Evolutionary conservation across 2,113 vertebrate genomes (phyloP).

Genomic region (Ginglymostoma cirratum): DNA sequence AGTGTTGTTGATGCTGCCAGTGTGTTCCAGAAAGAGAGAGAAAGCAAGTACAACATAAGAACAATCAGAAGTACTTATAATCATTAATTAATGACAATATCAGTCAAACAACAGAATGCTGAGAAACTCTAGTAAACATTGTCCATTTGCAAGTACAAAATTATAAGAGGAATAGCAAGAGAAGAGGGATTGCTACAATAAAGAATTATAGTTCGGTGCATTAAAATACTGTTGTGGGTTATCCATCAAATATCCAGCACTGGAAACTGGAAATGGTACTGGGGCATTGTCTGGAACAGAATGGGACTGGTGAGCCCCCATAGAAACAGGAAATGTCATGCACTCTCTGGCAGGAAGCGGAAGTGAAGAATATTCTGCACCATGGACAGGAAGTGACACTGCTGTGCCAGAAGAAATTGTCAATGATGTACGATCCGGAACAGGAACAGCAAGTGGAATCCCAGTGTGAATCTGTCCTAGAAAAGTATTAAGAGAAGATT

Average conservation of each 20-base stretch:
- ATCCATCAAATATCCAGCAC: slow-evolving; percentile 4
- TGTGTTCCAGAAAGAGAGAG: background rate
- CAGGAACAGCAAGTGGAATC: slow-evolving; percentile 15
- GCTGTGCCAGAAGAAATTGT: background rate
- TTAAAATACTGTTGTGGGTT: slow-evolving; percentile 14
- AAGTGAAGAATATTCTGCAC: background rate
- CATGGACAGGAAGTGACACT: background rate
- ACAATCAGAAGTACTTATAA: background rate
- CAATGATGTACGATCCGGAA: background rate
- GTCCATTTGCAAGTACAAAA: background rate
- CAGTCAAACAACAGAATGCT: background rate
- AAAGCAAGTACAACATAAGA: background rate
- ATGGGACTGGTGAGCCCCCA: background rate
- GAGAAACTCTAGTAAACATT: background rate
- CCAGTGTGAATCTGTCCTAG: background rate
- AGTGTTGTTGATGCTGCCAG: background rate
- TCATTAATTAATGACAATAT: background rate
- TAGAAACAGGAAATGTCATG: background rate
- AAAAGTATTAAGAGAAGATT: background rate
- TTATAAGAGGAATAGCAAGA: background rate
- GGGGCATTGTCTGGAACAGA: background rate
- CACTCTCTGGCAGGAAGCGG: slow-evolving; percentile 2
- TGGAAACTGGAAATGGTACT: background rate
- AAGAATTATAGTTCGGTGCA: background rate
- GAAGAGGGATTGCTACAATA: background rate